Percentiles rank a stretch among this genome's conserved stretches.
These are phyloP conservation scores for Peromyscus maniculatus DNA, from an alignment of 2,113 vertebrate species.

Conservation along the genomic window DNA sequence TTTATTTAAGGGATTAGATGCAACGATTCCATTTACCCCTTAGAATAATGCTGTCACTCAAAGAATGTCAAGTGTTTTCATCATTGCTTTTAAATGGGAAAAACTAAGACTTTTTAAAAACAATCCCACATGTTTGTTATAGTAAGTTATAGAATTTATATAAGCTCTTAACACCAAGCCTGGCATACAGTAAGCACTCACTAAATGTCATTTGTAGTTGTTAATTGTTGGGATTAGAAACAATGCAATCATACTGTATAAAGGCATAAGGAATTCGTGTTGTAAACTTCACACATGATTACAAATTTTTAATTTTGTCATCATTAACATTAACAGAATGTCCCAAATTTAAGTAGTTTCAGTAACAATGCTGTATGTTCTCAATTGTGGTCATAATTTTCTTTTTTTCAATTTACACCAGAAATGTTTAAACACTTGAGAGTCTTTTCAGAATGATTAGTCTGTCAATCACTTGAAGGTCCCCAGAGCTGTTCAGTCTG, in stretches of 20 bases:
- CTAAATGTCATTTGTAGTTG: neutral
- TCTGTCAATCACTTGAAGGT: neutral
- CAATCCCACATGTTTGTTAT: neutral
- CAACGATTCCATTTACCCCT: neutral
- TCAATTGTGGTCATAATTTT: neutral
- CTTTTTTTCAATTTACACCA: conserved; percentile 33
- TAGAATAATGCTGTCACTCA: neutral
- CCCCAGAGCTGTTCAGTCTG: neutral
- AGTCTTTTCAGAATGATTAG: conserved; percentile 10
- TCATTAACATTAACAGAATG: neutral
- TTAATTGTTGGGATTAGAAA: conserved; percentile 19
- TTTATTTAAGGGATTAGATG: conserved; percentile 19
- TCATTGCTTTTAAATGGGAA: neutral
- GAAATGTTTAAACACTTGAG: neutral
- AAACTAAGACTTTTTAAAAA: neutral
- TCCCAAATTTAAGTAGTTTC: neutral
- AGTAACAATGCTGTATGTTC: neutral
- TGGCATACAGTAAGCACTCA: neutral
- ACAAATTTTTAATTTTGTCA: conserved; percentile 23
- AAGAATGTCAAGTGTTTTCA: neutral
- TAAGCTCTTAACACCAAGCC: neutral
- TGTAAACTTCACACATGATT: neutral
- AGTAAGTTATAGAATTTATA: neutral
- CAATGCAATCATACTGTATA: neutral
- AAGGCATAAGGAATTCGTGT: neutral